Base-by-base conservation (phyloP, 2,797 vertebrate genomes). In the Macropodus opercularis region DNA sequence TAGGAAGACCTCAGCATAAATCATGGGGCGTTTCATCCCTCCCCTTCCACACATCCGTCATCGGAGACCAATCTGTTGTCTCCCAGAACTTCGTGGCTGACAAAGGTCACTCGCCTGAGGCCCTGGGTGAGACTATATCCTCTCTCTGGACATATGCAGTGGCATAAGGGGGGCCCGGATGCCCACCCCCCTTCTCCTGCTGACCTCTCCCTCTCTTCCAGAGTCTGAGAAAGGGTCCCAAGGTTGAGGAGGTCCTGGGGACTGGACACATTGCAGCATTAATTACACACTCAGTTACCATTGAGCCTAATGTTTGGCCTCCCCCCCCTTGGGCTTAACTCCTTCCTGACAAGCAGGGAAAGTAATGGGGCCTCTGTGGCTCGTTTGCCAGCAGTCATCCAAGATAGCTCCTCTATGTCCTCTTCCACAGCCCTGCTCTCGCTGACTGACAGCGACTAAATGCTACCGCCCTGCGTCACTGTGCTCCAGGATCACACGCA, bases 211-310 rank as follows among this genome's bases (percentile, higher is more conserved):
- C 56, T 82, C 75, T 84, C 79, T 77, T 79, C 80, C 79, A 87
- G 77, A 85, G 77, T 90, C 83, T 88, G 87, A 88, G 87, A 87
- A 90, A 84, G 78, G 79, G 75, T 89, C 92, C 89, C 83, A 76
- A 63, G 86, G 91, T 89, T 92, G 91, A 90, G 93, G 92, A 86
- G 93, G 94, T 88, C 93, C 88, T 90, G 88, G 89, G 94, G 93
- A 90, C 94, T 95, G 93, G 93, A 93, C 92, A 94, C 94, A 90
- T 92, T 92, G 92, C 90, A 84, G 71, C 93, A 94, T 94, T 95
- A 96, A 98, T 98, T 97, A 98, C 95, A 97, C 89, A 94, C 93
- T 95, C 93, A 89, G 93, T 96, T 96, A 97, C 95, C 92, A 94
- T 90, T 93, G 93, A 91, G 89, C 92, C 90, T 92, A 90, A 89